Evolutionary conservation across 2,888 invertebrate genomes (phyloP), one percentile per base, ranked within the genome.

Genomic region (Limnephilus marmoratus): DNA sequence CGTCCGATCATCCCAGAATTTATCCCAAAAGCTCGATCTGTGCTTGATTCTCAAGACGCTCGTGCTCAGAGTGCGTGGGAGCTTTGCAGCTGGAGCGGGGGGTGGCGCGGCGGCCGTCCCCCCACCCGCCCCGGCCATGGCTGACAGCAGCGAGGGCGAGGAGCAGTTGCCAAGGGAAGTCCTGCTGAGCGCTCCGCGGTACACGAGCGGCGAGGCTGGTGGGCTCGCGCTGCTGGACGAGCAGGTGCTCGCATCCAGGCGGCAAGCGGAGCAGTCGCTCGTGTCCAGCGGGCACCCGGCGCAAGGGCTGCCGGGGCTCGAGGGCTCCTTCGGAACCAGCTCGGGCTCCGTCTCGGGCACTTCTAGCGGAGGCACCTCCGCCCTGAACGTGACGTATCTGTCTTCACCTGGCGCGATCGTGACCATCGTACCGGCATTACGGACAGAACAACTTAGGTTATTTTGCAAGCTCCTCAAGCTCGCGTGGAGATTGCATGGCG

Each of bases 1-100:
- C 93, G 96, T 97, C 94, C 97, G 96, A 94, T 97, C 97, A 94
- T 97, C 97, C 97, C 97, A 97, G 95, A 98, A 98, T 95, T 98
- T 98, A 94, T 98, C 98, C 98, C 98, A 98, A 95, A 98, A 98
- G 87, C 97, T 97, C 93, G 97, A 97, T 94, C 98, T 96, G 95
- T 97, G 97, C 94, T 98, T 97, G 94, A 98, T 97, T 94, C 98
- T 96, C 90, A 98, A 96, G 81, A 98, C 98, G 94, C 98, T 98
- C 93, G 98, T 98, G 95, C 98, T 98, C 93, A 97, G 96, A 18
- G 98, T 98, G 93, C 98, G 96, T 5, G 97, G 97, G 93, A 97
- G 95, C 91, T 97, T 96, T 85, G 95, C 95, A 49, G 94, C 93
- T 90, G 94, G 93, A 68, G 93, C 93, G 49, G 94, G 94, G 81